phyloP scores from a whole-genome alignment of 1,140 invertebrate genomes.

The Ceratina japonica region DNA sequence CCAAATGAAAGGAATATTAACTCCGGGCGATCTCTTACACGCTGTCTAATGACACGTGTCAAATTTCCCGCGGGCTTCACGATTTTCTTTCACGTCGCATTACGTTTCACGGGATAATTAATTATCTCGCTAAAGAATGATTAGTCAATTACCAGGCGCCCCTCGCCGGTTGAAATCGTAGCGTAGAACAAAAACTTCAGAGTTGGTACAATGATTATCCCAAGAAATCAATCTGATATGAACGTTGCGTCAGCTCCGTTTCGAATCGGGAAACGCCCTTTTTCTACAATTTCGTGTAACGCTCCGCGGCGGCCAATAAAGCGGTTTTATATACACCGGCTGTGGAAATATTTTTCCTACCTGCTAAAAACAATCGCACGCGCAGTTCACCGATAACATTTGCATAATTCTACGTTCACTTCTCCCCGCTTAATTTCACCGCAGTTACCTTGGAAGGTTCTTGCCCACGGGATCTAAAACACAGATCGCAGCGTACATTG shows the following conservation, averaged over 20 bases:
- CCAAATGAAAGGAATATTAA: background rate
- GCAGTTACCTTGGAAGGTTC: conserved; percentile 45
- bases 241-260: background rate
- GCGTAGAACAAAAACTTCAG: too few relatives aligned
- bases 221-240: background rate
- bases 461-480: background rate
- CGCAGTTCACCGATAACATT: conserved; percentile 32
- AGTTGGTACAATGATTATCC: background rate
- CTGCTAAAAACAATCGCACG: conserved; percentile 23
- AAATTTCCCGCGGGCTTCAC: too few relatives aligned
- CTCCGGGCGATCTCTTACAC: background rate
- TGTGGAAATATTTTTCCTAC: conserved; percentile 24
- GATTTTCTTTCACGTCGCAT: too few relatives aligned
- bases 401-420: conserved; percentile 46
- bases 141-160: background rate
- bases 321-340: background rate
- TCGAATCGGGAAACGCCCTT: background rate
- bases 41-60: background rate
- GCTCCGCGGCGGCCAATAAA: background rate
- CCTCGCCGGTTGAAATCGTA: too few relatives aligned
- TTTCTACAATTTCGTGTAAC: background rate
- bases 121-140: background rate
- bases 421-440: conserved; percentile 33
- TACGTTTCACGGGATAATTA: background rate
- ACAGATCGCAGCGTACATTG: conserved; percentile 7